Evolutionary conservation across 2,888 invertebrate genomes (phyloP), one percentile per base, ranked within the genome.

Genomic region (Epinotia bilunana): DNA sequence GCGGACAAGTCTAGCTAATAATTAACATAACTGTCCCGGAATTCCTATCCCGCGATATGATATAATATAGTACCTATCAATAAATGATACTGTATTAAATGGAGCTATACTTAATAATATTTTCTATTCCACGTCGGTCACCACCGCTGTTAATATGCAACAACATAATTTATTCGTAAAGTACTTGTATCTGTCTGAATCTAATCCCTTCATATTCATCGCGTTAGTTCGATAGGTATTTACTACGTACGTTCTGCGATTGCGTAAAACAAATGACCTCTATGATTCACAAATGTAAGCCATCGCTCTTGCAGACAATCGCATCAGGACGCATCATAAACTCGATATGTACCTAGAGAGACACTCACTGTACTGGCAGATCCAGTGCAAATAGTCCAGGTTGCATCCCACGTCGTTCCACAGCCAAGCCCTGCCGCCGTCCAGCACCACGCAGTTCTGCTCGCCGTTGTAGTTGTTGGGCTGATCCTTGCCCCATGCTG

Each of bases 361-460:
- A 92, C 91, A 95, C 97, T 96, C 94, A 98, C 98, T 95, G 94
- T 97, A 97, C 92, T 98, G 98, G 91, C 98, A 98, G 85, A 98
- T 97, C 96, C 98, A 98, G 90, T 98, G 98, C 74, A 98, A 94
- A 85, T 98, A 98, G 91, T 98, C 98, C 76, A 98, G 95, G 89
- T 98, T 98, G 88, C 98, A 98, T 70, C 98, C 98, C 33, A 98
- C 98, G 89, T 98, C 98, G 88, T 98, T 98, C 98, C 98, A 98
- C 0, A 97, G 94, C 98, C 98, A 98, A 77, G 96, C 96, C 67
- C 98, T 95, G 0, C 97, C 98, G 0, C 98, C 98, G 86, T 98
- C 98, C 79, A 98, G 93, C 16, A 98, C 98, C n/a, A 97, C 98
- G 91, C 98, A 98, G 88, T 98, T 98, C 88, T 98, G 98, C 84